Percentiles rank a stretch among this genome's conserved stretches.
Conservation (phyloP, 2,797 vertebrate genomes). For the Benthosema pterotum region DNA sequence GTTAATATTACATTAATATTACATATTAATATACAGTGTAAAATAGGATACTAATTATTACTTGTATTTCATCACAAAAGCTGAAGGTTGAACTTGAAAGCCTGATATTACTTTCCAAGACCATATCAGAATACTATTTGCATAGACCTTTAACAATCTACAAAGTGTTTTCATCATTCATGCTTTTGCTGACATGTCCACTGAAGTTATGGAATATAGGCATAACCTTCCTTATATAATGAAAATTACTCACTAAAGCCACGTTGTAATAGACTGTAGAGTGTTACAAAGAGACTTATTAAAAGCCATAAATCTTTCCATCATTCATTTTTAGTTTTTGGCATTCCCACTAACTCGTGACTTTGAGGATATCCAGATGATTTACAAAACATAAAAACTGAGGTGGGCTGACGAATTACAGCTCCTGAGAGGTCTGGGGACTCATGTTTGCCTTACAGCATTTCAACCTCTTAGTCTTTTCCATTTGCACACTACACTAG, state of each 20-base stretch:
- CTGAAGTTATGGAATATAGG: too few species aligned
- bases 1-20: too few species aligned
- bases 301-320: background rate
- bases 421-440: conserved; percentile 18
- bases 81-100: background rate
- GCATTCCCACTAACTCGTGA: background rate
- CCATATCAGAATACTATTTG: background rate
- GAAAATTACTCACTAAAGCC: background rate
- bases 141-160: background rate
- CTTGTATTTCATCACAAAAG: too few species aligned
- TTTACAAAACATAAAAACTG: conserved; percentile 14
- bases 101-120: background rate
- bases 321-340: background rate
- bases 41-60: too few species aligned
- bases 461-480: conserved; percentile 49
- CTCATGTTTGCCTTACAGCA: conserved; percentile 12
- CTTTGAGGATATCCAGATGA: background rate
- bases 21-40: too few species aligned
- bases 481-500: conserved; percentile 45
- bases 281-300: background rate
- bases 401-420: conserved; percentile 6
- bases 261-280: background rate
- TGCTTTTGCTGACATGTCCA: conserved; percentile 8
- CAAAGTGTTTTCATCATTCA: background rate
- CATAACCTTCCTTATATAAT: background rate